Base-by-base conservation (phyloP, 2,113 vertebrate genomes). In the Psephotus haematonotus region DNA sequence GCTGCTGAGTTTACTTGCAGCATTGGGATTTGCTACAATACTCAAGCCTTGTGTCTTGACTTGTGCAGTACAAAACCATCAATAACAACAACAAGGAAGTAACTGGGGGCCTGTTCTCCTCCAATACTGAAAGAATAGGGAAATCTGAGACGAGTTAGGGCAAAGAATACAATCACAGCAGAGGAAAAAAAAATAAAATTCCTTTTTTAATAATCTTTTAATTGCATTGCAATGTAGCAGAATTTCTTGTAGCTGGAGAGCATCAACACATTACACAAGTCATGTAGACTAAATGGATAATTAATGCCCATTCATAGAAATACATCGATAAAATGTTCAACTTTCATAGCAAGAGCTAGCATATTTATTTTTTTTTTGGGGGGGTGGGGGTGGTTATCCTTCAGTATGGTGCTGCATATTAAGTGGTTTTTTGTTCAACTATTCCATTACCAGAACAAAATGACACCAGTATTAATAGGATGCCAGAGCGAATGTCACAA, bases 361-460 rank as follows among this genome's bases (percentile, higher is more conserved):
- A 6, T 86, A 37, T 87, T 95, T 86, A 10, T 46, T 19, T 92
- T 97, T 96, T 96, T 89, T 19, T 46, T 19, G 8, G 18, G 84
- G 70, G 20, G 20, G 46, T 3, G 20, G 20, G 20, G 10, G 11
- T 39, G 39, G 19, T 70, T 47, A 29, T 50, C 72, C 46, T 88
- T 92, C 46, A 11, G 33, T 82, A 33, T 64, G 68, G 50, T 87
- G 76, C 67, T 95, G 55, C 70, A 76, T 92, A 82, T 95, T 90
- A 82, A 87, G 65, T 43, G 3, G 55, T 89, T 43, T 74, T 28
- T 47, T 53, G 14, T 25, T 67, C 57, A 59, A 67, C 88, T 77
- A 81, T 84, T 93, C 76, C n/a, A 85, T 80, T 93, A 91, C 60
- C 17, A 75, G 65, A 94, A 79, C 91, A 69, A 97, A 96, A 96